Percentiles rank a stretch among this genome's conserved stretches.
These are phyloP conservation scores for Drosophila cognata DNA, from an alignment of 2,888 invertebrate species.

Conservation along the genomic window DNA sequence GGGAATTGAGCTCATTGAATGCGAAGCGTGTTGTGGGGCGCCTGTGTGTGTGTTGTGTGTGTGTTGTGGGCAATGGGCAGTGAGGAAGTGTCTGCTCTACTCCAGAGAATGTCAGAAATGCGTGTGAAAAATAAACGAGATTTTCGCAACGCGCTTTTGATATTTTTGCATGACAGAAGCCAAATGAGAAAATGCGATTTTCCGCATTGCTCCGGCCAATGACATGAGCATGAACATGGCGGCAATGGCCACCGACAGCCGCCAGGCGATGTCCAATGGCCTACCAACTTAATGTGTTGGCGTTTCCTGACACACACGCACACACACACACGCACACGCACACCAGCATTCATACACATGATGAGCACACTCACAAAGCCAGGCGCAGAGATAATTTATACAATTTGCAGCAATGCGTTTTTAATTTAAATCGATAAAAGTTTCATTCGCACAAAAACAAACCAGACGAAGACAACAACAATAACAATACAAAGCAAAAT, in stretches of 20 bases:
- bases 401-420: constrained; percentile 80
- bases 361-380: constrained; percentile 49
- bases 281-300: constrained; percentile 76
- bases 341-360: constrained; percentile 33
- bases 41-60: constrained; percentile 6
- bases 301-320: constrained; percentile 66
- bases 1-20: constrained; percentile 56
- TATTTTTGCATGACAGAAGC: constrained; percentile 79
- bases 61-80: constrained; percentile 5
- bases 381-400: constrained; percentile 72
- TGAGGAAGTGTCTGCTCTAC: constrained; percentile 30
- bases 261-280: constrained; percentile 71
- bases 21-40: constrained; percentile 19
- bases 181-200: constrained; percentile 79
- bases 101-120: constrained; percentile 73
- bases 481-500: constrained; percentile 60
- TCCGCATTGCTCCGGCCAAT: constrained; percentile 80
- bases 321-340: constrained; percentile 10
- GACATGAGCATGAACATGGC: constrained; percentile 73
- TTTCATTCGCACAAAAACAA: constrained; percentile 75
- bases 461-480: constrained; percentile 69
- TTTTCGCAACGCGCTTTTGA: constrained; percentile 79
- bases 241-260: constrained; percentile 60
- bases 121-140: constrained; percentile 79
- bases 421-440: constrained; percentile 79